Percentiles rank a stretch among this genome's conserved stretches.
These are phyloP conservation scores for Leiothrix lutea DNA, from an alignment of 2,113 vertebrate species.

Conservation along the genomic window DNA sequence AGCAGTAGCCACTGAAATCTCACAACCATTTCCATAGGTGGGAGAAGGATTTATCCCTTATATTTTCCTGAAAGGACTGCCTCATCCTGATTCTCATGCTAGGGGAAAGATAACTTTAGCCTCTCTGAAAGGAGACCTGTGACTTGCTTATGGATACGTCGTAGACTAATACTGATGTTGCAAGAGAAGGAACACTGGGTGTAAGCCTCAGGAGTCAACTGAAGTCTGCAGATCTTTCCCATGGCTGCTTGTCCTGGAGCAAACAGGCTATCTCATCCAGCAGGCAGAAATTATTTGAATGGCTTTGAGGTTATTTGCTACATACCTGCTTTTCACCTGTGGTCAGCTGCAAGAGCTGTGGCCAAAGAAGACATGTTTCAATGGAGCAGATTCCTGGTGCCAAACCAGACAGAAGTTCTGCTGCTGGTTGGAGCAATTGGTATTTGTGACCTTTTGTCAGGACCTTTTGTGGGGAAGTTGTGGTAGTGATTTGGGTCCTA, in stretches of 20 bases:
- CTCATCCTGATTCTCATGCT: not conserved
- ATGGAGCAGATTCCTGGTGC: not conserved
- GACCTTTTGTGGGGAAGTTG: not conserved
- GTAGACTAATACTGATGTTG: not conserved
- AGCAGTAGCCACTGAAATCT: not conserved
- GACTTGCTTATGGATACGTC: not conserved
- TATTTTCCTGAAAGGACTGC: not conserved
- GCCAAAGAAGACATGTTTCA: not conserved
- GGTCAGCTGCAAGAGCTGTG: not conserved
- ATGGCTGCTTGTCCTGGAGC: not conserved
- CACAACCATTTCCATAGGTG: not conserved
- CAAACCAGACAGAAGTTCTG: not conserved
- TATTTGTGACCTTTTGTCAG: not conserved
- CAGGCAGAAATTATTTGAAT: not conserved
- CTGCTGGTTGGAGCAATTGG: not conserved
- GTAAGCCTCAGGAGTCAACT: fast-evolving
- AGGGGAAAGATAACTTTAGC: not conserved
- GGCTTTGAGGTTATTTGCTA: not conserved
- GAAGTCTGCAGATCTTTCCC: not conserved
- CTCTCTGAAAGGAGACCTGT: not conserved
- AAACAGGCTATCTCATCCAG: not conserved
- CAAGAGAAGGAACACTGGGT: not conserved
- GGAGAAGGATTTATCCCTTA: not conserved
- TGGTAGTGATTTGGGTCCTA: not conserved
- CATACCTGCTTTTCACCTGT: not conserved